Percentiles rank a stretch among this genome's conserved stretches.
Evolutionary conservation across 2,888 invertebrate genomes (phyloP).

Genomic region (Lasioglossum vierecki): DNA sequence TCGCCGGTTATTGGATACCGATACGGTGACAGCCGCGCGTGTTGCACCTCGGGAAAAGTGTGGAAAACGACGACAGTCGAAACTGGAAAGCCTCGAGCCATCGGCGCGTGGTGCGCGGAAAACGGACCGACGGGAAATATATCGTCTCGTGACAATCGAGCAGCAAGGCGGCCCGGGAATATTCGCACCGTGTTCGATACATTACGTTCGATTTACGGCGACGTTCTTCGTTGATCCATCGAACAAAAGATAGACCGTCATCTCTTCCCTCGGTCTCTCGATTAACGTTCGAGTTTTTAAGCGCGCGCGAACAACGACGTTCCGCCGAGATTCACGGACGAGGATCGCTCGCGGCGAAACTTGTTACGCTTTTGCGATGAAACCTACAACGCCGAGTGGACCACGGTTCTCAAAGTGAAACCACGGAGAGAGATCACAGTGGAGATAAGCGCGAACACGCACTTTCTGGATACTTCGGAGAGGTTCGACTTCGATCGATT

Average conservation of each 20-base stretch:
- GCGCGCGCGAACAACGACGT: neutral
- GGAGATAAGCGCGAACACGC: neutral
- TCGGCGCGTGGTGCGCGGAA: neutral
- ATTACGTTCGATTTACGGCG: neutral
- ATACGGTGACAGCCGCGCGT: constrained; percentile 1
- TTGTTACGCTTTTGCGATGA: constrained; percentile 7
- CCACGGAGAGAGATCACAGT: neutral
- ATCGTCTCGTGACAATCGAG: neutral
- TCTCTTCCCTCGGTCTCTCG: neutral
- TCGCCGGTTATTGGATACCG: constrained; percentile 12
- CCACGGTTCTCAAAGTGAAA: neutral
- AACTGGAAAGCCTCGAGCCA: neutral
- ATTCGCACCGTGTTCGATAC: neutral
- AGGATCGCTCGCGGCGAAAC: constrained; percentile 15
- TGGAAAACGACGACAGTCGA: neutral
- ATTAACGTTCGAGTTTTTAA: neutral
- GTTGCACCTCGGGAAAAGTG: neutral
- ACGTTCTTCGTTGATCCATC: neutral
- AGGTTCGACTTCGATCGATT: constrained; percentile 1
- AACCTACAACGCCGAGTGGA: neutral
- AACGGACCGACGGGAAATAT: neutral
- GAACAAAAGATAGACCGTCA: neutral
- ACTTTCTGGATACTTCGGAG: neutral
- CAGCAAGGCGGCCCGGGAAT: neutral
- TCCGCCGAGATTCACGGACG: neutral